Evolutionary conservation across 2,797 vertebrate genomes (phyloP).

Genomic region (Falco biarmicus): DNA sequence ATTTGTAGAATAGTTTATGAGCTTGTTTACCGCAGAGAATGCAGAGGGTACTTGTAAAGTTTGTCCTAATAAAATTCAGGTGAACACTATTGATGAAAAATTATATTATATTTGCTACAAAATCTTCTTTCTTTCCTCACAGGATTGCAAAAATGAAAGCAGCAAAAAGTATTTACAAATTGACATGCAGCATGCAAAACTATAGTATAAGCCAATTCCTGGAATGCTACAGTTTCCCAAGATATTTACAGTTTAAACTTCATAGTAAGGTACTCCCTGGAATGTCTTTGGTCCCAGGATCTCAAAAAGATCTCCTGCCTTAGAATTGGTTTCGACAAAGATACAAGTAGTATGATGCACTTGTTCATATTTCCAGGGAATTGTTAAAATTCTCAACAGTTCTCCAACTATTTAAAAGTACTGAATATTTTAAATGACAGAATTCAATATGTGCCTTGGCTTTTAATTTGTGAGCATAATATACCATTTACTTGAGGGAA

Average conservation of each 20-base stretch:
- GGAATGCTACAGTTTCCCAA: not conserved
- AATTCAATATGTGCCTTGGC: slow-evolving; percentile 33
- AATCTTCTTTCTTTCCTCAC: not conserved
- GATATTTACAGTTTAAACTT: slow-evolving; percentile 17
- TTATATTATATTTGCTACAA: slow-evolving; percentile 9
- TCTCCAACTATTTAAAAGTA: slow-evolving; percentile 31
- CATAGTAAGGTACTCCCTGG: not conserved
- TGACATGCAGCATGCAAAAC: not conserved
- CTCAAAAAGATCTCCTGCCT: not conserved
- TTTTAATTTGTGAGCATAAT: slow-evolving; percentile 55
- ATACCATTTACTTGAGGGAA: slow-evolving; percentile 49
- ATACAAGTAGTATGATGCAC: not conserved
- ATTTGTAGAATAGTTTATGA: not conserved
- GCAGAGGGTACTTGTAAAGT: slow-evolving; percentile 47
- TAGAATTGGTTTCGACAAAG: not conserved
- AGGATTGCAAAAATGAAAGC: not conserved
- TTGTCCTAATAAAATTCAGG: slow-evolving; percentile 48
- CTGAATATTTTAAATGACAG: slow-evolving; percentile 46
- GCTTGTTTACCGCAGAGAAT: slow-evolving; percentile 31
- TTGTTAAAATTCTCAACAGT: slow-evolving; percentile 15
- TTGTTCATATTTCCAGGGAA: not conserved
- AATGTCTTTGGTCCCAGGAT: not conserved
- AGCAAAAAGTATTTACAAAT: not conserved
- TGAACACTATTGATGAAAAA: slow-evolving; percentile 22
- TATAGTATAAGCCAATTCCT: not conserved